Percentiles rank a stretch among this genome's conserved stretches.
Evolutionary conservation across 2,888 invertebrate genomes (phyloP).

Genomic region (Erebia ligea): DNA sequence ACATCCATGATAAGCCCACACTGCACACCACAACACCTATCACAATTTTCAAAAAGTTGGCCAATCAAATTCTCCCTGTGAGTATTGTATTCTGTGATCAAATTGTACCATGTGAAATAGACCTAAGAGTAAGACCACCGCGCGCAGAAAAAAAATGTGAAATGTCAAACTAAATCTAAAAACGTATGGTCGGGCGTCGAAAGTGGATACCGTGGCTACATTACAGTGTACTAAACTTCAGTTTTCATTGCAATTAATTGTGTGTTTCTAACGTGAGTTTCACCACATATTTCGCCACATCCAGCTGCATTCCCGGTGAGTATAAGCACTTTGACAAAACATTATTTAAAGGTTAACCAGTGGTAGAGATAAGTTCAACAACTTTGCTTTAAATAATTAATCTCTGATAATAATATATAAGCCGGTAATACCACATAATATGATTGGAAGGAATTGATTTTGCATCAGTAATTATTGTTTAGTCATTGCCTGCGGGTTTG

Average conservation of each 20-base stretch:
- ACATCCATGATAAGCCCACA: too few species aligned
- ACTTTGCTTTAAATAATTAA: not conserved
- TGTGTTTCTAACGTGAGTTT: not conserved
- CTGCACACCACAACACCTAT: too few species aligned
- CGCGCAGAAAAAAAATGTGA: not conserved
- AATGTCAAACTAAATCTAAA: not conserved
- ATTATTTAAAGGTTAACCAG: slow-evolving; percentile 13
- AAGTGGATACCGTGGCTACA: not conserved
- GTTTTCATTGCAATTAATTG: slow-evolving; percentile 12
- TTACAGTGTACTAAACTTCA: not conserved
- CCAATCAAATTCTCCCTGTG: too few species aligned
- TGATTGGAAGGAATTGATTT: slow-evolving; percentile 31
- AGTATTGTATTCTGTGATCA: too few species aligned
- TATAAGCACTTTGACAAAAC: not conserved
- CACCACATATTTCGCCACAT: not conserved
- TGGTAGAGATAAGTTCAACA: slow-evolving; percentile 14
- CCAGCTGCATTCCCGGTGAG: slow-evolving; percentile 6
- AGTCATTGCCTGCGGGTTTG: slow-evolving; percentile 21
- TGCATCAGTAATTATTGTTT: slow-evolving; percentile 19
- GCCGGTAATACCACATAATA: slow-evolving; percentile 22
- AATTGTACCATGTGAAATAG: too few species aligned
- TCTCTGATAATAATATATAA: slow-evolving; percentile 5
- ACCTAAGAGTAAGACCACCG: too few species aligned
- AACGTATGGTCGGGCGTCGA: slow-evolving; percentile 1
- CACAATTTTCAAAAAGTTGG: too few species aligned